Base-by-base conservation (phyloP, 1,140 invertebrate species). In the Eumeta japonica region DNA sequence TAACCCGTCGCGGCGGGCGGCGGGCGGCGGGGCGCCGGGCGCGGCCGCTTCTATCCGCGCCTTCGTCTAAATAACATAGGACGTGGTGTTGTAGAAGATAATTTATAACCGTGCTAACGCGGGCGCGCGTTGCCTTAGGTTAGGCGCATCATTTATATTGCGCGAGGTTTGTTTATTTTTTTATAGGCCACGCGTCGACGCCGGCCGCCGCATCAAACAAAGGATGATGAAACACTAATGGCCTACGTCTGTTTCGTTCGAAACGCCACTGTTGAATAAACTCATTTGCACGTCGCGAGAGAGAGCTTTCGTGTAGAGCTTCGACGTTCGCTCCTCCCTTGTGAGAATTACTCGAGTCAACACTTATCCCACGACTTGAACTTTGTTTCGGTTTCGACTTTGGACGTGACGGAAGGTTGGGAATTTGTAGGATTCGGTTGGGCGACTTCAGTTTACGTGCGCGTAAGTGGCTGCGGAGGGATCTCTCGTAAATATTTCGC, bases 131-230 rank as follows among this genome's bases (percentile, higher is more conserved):
- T 62, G 64, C 58, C 54, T 58, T 55, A 54, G 50, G 62, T 70
- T 68, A 68, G 62, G 48, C 50, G 57, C 59, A 68, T 70, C 62
- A 68, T 73, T 71, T 67, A 71, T 73, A 68, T 71, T 68, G 66
- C 64, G 59, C 53, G 49, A 70, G 63, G 61, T 73, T 68, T 73
- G 61, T 58, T 61, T 66, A 62, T 52, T 68, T 52, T 70, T 71
- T 63, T 59, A 52, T 40, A 47, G 43, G 37, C 53, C 52, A 52
- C 52, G 49, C 61, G 54, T 60, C 50, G 55, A 62, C 51, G 55
- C 52, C 59, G 55, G 54, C 56, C 58, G 55, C 41, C 50, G 61
- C 53, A 58, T 59, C 55, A 68, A 70, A 68, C 65, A 70, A 70
- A 65, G 59, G 62, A 67, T 58, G 57, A 55, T 61, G 55, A 66